These are phyloP conservation scores for Busseola fusca DNA, from an alignment of 2,888 invertebrate species.

Conservation along the genomic window DNA sequence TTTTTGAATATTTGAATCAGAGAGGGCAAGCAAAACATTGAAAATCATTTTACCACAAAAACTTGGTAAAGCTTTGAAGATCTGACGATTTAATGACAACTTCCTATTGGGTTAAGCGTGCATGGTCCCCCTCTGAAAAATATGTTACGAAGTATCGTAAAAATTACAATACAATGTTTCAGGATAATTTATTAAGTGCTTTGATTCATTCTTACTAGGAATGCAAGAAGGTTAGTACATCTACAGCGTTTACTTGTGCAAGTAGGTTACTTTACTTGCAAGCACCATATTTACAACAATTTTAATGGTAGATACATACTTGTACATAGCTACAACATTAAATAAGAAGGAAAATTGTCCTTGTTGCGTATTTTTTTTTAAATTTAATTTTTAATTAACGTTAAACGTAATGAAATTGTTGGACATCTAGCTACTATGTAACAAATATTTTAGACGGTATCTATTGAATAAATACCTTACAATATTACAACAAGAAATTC, in stretches of 20 bases:
- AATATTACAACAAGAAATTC: background rate
- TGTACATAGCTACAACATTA: constrained; percentile 4
- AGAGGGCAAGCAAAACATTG: background rate
- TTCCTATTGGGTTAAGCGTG: background rate
- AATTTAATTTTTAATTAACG: background rate
- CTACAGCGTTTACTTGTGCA: constrained; percentile 18
- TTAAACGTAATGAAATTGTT: constrained; percentile 19
- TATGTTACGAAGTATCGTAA: constrained; percentile 18
- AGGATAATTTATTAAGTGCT: constrained; percentile 21
- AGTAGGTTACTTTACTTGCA: background rate
- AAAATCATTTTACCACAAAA: background rate
- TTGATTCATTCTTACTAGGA: constrained; percentile 48
- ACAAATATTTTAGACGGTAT: background rate
- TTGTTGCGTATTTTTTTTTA: background rate
- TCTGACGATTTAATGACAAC: background rate
- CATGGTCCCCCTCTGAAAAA: constrained; percentile 8
- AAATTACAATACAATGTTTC: constrained; percentile 25
- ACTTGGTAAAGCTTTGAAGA: background rate
- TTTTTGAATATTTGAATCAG: constrained; percentile 17
- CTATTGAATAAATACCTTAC: background rate
- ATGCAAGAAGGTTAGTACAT: constrained; percentile 12
- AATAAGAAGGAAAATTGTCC: background rate
- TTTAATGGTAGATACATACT: constrained; percentile 7
- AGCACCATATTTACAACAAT: constrained; percentile 8
- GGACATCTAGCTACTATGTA: constrained; percentile 23